Evolutionary conservation across 2,888 invertebrate genomes (phyloP), one percentile per base, ranked within the genome.

Genomic region (Notodonta dromedarius): DNA sequence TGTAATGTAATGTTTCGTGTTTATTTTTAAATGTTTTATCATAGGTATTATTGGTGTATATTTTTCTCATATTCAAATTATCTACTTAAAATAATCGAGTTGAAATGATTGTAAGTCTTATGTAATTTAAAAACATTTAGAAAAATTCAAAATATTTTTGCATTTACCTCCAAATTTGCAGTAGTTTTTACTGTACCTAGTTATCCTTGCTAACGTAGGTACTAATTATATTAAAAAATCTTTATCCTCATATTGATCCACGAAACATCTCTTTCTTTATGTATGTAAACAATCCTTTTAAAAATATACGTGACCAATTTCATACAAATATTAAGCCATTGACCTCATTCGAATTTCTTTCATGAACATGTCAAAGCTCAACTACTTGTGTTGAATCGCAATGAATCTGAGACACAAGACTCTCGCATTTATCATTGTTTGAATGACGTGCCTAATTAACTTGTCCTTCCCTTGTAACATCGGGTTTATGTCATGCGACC

Each of bases 351-450:
- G 70, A 82, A 82, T 84, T 85, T 84, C 79, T 83, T 85, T 80
- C 14, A 86, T 73, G 83, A 81, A 76, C 71, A 85, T 81, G 85
- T 83, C 87, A 91, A 87, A 90, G 90, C 87, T 91, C 88, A 90
- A 87, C 86, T 77, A 82, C 86, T 82, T 75, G 74, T 71, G 76
- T 77, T 86, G 92, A 92, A 92, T 92, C 86, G 78, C 89, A 86
- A 92, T 90, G 83, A 88, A 80, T 70, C 70, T 74, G 72, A 78
- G 73, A 78, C 79, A 81, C 77, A 80, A 79, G 80, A 80, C 81
- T 78, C 71, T 63, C 69, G 71, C 79, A 87, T 90, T 84, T 83
- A 88, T 89, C 88, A 89, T 89, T 82, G 79, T 89, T 84, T 82
- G 78, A 83, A 87, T 85, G 87, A 88, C 89, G 80, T 74, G 69